Base-by-base conservation (phyloP, 2,888 invertebrate species). In the Peribatodes rhomboidaria region DNA sequence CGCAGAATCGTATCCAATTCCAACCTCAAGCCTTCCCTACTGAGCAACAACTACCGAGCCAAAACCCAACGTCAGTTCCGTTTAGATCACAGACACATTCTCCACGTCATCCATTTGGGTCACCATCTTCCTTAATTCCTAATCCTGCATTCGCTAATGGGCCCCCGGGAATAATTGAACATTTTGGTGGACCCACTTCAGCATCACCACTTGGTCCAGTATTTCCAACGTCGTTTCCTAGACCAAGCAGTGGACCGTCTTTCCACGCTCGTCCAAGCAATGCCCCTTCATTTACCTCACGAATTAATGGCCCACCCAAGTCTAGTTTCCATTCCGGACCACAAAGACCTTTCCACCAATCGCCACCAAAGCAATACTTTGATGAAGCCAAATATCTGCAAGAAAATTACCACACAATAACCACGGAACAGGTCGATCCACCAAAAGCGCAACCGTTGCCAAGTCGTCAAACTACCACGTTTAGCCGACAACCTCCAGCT, bases 331-430 rank as follows among this genome's bases (percentile, higher is more conserved):
- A 93, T 75, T 87, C 94, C 20, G 94, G 94, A 70, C 89, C 94
- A 13, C 94, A 94, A 78, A 89, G 94, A 73, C 94, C 94, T 10
- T 94, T 94, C 79, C 88, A 89, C 68, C 86, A 84, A 71, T 85
- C 85, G 58, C 84, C 84, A 60, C 79, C 87, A 39, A 90, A 88
- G 72, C 74, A 85, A 14, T 93, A 85, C 76, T 94, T 94, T 67
- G 93, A 94, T 61, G 94, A 93, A 77, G 85, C 92, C 1, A 94
- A 94, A 80, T 93, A 94, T 72, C 82, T 94, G 58, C 93, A 94
- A 80, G 93, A 94, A 76, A 94, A 94, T 70, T 94, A 94, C 69
- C 94, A 94, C 62, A 94, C 94, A 2, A 93, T 94, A 54, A 93
- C 93, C 20, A 90, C 89, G 3, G 93, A 94, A 65, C 90, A 94